Conservation (phyloP, 2,113 vertebrate genomes). For the Hippolais icterina region DNA sequence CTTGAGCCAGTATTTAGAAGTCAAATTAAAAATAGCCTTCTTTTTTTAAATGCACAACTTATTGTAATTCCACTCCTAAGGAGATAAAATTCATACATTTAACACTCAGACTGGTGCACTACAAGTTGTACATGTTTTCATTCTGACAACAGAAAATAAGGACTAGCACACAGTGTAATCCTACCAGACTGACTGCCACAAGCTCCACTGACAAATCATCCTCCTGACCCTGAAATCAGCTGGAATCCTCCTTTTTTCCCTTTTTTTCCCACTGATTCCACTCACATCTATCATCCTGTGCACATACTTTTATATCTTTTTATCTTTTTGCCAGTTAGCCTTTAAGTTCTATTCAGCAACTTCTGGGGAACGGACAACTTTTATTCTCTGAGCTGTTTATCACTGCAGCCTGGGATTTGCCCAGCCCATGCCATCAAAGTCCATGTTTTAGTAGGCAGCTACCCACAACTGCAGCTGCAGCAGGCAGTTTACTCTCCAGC, state of each 20-base stretch:
- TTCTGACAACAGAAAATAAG: background rate
- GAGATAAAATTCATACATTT: background rate
- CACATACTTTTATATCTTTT: background rate
- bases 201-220: background rate
- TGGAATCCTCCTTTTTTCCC: background rate
- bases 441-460: background rate
- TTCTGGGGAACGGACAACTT: background rate
- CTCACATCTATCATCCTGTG: background rate
- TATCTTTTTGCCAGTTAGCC: background rate
- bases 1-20: background rate
- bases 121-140: background rate
- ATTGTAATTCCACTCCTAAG: conserved; percentile 14
- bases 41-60: background rate
- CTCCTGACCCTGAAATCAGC: background rate
- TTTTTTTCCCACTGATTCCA: background rate
- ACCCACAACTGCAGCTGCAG: background rate
- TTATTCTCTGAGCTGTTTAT: background rate
- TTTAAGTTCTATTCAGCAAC: background rate
- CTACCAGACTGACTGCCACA: background rate
- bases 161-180: background rate
- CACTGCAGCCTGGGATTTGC: background rate
- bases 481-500: background rate
- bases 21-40: conserved; percentile 26
- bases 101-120: background rate
- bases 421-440: background rate